Percentiles rank a stretch among this genome's conserved stretches.
Conservation (phyloP, 2,797 vertebrate genomes). For the Podargus strigoides region DNA sequence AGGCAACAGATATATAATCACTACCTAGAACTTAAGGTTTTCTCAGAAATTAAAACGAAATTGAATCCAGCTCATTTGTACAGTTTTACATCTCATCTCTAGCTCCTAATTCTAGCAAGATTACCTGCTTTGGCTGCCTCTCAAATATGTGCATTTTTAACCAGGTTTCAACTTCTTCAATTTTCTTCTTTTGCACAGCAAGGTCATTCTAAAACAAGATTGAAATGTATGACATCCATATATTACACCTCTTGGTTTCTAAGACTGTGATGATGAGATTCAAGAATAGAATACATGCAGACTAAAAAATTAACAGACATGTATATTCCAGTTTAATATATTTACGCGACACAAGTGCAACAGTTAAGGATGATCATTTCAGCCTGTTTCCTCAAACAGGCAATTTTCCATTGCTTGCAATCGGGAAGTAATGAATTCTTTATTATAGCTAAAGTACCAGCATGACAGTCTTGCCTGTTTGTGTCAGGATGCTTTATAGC, state of each 20-base stretch:
- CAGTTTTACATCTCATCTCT: neutral
- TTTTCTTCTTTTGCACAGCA: constrained; percentile 95
- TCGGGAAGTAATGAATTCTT: neutral
- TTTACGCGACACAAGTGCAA: neutral
- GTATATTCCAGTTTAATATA: fast-evolving
- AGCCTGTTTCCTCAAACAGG: neutral
- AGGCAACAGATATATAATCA: neutral
- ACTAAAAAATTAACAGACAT: neutral
- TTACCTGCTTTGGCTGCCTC: constrained; percentile 74
- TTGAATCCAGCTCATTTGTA: fast-evolving
- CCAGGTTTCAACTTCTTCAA: constrained; percentile 93
- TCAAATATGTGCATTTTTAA: constrained; percentile 75
- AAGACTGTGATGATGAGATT: neutral
- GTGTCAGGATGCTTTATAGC: neutral
- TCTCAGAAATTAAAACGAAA: neutral
- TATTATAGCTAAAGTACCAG: neutral
- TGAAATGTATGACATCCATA: neutral
- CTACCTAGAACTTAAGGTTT: neutral
- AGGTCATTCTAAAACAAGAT: constrained; percentile 82
- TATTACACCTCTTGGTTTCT: neutral
- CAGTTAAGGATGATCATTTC: neutral
- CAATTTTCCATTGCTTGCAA: neutral
- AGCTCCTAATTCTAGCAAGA: neutral
- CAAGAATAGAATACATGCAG: neutral
- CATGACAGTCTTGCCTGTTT: neutral